Evolutionary conservation across 2,888 invertebrate genomes (phyloP), one percentile per base, ranked within the genome.

Genomic region (Aquatica leii): DNA sequence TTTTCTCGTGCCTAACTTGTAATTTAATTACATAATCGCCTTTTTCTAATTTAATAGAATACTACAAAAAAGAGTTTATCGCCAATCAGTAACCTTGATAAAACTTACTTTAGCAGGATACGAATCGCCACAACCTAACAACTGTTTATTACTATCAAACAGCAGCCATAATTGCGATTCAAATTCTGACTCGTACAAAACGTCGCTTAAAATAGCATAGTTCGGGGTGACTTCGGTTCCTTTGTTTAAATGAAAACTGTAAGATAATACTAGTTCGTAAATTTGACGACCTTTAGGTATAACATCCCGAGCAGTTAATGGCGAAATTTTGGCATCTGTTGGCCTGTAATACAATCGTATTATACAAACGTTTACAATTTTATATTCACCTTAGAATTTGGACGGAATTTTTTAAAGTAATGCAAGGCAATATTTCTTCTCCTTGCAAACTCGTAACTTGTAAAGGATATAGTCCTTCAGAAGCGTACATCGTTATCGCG

Each of bases 141-240:
- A 86, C 76, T 94, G 92, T 82, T 98, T 98, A 81, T 94, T 94
- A 60, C 85, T 83, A 82, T 97, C 96, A 83, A 92, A 98, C 65
- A 98, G 67, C 92, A 97, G 94, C 97, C 98, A 98, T 80, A 98
- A 85, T 82, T 98, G 97, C 5, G 95, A 92, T 82, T 98, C 98
- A 79, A 92, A 96, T 82, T 97, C 97, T 0, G 92, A 93, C 82
- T 99, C 98, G 80, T 99, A 99, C 40, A 99, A 84, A 77, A 94
- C 86, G 76, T 94, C 91, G 79, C 93, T 93, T 35, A 99, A 85
- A 61, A 94, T 77, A 0, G 95, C 88, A 63, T 91, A 88, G 76
- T 91, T 90, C 0, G 94, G 88, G 0, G 92, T 85, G 43, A 95
- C 89, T 82, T 97, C 97, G 1, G 91, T 90, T 0, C 89, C 84